phyloP scores from a whole-genome alignment of 2,797 vertebrate species.

The Cynopterus sphinx region DNA sequence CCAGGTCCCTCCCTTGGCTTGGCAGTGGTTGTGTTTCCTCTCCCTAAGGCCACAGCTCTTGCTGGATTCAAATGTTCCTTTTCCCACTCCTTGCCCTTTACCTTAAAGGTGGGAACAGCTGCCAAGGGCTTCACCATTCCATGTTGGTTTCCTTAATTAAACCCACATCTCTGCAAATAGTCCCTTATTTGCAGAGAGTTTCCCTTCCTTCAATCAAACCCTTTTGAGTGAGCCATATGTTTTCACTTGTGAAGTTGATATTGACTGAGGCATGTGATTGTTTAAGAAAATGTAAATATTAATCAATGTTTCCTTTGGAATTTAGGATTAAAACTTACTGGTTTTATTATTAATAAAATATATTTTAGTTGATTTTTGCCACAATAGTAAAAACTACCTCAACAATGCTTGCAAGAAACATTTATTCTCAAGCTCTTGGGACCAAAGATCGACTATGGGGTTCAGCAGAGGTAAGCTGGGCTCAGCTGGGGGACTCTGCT shows the following conservation, averaged over 20 bases:
- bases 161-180: background rate
- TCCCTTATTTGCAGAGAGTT: background rate
- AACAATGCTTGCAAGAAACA: background rate
- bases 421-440: background rate
- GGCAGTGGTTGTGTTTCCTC: background rate
- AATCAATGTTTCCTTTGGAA: background rate
- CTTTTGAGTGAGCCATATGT: background rate
- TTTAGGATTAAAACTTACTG: background rate
- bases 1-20: background rate
- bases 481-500: background rate
- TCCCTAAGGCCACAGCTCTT: background rate
- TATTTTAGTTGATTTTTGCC: background rate
- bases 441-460: background rate
- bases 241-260: background rate
- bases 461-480: background rate
- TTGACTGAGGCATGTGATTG: background rate
- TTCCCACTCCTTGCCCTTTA: background rate
- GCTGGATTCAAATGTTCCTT: background rate
- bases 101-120: background rate
- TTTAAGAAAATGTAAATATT: constrained; percentile 3
- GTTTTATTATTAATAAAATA: background rate
- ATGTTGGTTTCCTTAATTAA: background rate
- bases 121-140: background rate
- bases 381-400: background rate
- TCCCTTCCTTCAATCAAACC: background rate